Percentiles rank a stretch among this genome's conserved stretches.
phyloP scores from a whole-genome alignment of 2,888 invertebrate species.

The Drosophila subsilvestris region DNA sequence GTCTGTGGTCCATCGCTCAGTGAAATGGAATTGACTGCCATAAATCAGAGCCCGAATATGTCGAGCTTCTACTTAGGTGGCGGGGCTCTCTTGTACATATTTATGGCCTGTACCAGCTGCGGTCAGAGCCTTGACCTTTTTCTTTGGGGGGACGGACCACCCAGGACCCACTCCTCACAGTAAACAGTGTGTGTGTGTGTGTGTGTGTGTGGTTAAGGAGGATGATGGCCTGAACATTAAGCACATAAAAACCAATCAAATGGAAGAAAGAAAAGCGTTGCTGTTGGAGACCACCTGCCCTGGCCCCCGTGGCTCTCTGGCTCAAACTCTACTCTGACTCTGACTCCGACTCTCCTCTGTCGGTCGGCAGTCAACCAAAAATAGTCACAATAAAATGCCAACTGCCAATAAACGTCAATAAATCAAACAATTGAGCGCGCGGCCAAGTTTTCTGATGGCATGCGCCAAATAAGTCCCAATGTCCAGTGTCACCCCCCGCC shows the following conservation, averaged over 20 bases:
- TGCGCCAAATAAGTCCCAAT: conserved; percentile 69
- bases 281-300: conserved; percentile 35
- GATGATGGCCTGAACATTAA: conserved; percentile 20
- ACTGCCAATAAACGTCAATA: conserved; percentile 77
- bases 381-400: conserved; percentile 78
- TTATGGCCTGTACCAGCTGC: conserved; percentile 6
- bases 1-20: conserved; percentile 55
- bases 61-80: conserved; percentile 22
- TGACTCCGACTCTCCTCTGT: not conserved
- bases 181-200: no score
- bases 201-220: not conserved
- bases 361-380: conserved; percentile 37
- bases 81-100: not conserved
- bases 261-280: conserved; percentile 41
- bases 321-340: no score
- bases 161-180: conserved; percentile 4
- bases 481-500: conserved; percentile 1
- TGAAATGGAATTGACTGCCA: conserved; percentile 74
- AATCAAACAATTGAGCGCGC: conserved; percentile 76
- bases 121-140: conserved; percentile 40
- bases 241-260: conserved; percentile 55
- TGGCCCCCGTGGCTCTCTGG: not conserved
- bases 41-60: conserved; percentile 71
- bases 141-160: not conserved
- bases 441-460: conserved; percentile 67